Percentiles rank a stretch among this genome's conserved stretches.
phyloP scores from a whole-genome alignment of 1,140 invertebrate genomes.

The Cotesia glomerata region DNA sequence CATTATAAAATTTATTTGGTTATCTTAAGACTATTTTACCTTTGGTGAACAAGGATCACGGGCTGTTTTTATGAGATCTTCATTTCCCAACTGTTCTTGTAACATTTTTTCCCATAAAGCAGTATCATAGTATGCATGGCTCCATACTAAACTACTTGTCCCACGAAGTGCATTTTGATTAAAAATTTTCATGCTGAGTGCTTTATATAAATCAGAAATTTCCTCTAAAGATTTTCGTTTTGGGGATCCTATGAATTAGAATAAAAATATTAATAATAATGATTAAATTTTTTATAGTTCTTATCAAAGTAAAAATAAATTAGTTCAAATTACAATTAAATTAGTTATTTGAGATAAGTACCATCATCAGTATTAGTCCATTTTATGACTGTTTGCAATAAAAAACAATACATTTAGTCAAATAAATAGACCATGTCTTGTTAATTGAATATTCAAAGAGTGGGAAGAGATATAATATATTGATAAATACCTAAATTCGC shows the following conservation, averaged over 20 bases:
- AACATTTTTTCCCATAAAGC: conserved; percentile 84
- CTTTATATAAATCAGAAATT: conserved; percentile 72
- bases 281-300: neutral
- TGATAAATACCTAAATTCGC: conserved; percentile 67
- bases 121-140: conserved; percentile 91
- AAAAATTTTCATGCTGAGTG: conserved; percentile 76
- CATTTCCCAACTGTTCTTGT: conserved; percentile 73
- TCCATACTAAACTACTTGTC: conserved; percentile 81
- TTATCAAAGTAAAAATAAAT: conserved; percentile 2
- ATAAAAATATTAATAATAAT: neutral
- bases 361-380: too few relatives aligned
- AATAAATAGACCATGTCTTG: neutral
- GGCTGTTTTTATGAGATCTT: conserved; percentile 71
- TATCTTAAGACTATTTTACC: conserved; percentile 51
- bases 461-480: conserved; percentile 6
- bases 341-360: too few relatives aligned
- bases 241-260: conserved; percentile 63
- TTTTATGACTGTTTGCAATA: too few relatives aligned
- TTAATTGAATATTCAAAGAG: conserved; percentile 14
- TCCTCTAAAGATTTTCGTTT: conserved; percentile 68
- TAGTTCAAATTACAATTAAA: too few relatives aligned
- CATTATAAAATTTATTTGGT: too few relatives aligned
- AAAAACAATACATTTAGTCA: neutral
- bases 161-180: conserved; percentile 75
- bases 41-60: conserved; percentile 70